These are phyloP conservation scores for Paralichthys olivaceus DNA, from an alignment of 2,113 vertebrate genomes.

Conservation along the genomic window DNA sequence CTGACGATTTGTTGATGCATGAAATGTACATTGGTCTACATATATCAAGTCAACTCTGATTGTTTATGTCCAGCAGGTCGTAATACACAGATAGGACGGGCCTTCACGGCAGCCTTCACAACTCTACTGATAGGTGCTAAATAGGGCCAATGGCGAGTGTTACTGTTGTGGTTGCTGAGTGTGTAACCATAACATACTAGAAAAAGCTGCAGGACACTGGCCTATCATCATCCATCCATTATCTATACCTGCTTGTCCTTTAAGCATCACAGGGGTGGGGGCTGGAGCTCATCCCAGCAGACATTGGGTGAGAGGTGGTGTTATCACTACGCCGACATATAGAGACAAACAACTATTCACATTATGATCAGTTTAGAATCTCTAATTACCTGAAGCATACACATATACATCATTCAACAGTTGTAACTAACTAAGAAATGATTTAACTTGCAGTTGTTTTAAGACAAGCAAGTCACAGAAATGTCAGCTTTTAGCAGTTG, in stretches of 20 bases:
- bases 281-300: too few relatives aligned
- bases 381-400: too few relatives aligned
- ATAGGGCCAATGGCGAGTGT: constrained; percentile 25
- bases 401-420: too few relatives aligned
- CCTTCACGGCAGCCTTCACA: constrained; percentile 52
- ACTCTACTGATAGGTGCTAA: constrained; percentile 42
- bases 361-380: too few relatives aligned
- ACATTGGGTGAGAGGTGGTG: too few relatives aligned
- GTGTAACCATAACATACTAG: background rate
- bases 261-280: too few relatives aligned
- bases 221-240: background rate
- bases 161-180: constrained; percentile 11
- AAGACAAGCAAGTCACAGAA: too few relatives aligned
- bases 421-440: too few relatives aligned
- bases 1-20: constrained; percentile 6
- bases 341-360: too few relatives aligned
- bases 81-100: constrained; percentile 11
- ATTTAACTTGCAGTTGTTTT: too few relatives aligned
- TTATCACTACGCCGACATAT: too few relatives aligned
- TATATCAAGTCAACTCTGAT: constrained; percentile 13
- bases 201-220: background rate
- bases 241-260: background rate
- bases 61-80: background rate
- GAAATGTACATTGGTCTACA: background rate
- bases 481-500: too few relatives aligned